Evolutionary conservation across 2,888 invertebrate genomes (phyloP).

Genomic region (Eurois occulta): DNA sequence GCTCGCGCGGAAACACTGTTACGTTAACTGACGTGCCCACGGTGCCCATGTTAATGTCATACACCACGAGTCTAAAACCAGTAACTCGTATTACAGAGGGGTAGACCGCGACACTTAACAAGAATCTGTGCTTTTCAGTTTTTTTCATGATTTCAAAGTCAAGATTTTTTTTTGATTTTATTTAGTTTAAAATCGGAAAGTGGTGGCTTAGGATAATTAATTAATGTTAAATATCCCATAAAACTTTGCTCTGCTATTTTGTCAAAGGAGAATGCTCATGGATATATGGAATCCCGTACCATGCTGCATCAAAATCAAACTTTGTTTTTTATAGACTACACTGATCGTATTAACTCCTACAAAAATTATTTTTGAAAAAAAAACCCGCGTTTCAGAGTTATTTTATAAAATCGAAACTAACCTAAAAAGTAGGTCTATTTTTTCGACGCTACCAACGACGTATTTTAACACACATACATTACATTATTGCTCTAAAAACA

Average conservation of each 20-base stretch:
- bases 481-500: too few relatives aligned
- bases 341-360: too few relatives aligned
- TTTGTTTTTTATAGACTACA: too few relatives aligned
- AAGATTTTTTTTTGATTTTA: neutral
- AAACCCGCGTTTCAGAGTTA: too few relatives aligned
- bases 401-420: too few relatives aligned
- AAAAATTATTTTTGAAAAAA: too few relatives aligned
- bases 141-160: neutral
- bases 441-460: too few relatives aligned
- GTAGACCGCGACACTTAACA: neutral
- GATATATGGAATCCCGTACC: too few relatives aligned
- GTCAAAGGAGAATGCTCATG: too few relatives aligned
- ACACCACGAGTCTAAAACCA: constrained; percentile 27
- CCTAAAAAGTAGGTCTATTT: too few relatives aligned
- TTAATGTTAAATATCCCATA: neutral
- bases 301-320: too few relatives aligned
- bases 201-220: neutral
- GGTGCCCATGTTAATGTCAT: constrained; percentile 32
- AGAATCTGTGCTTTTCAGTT: neutral
- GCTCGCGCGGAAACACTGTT: constrained; percentile 71
- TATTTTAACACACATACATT: too few relatives aligned
- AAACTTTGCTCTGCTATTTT: neutral
- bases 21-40: constrained; percentile 55
- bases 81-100: neutral
- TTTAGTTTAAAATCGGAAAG: neutral